phyloP scores from a whole-genome alignment of 2,797 vertebrate species.

The Falco berigora region DNA sequence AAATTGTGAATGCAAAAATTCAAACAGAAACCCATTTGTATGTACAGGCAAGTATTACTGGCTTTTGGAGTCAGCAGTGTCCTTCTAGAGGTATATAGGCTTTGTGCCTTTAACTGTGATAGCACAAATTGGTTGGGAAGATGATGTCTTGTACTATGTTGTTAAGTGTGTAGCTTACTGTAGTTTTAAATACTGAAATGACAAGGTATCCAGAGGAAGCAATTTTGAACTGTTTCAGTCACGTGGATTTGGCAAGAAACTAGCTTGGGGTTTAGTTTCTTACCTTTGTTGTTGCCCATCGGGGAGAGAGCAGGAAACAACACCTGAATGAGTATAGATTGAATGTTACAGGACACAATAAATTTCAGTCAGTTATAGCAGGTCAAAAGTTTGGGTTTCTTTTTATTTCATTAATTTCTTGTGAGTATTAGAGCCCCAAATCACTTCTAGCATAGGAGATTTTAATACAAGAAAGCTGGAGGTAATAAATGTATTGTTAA shows the following conservation, averaged over 20 bases:
- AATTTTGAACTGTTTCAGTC: not conserved
- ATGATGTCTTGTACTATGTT: not conserved
- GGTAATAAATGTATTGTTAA: not conserved
- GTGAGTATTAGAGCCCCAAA: not conserved
- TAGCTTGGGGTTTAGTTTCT: not conserved
- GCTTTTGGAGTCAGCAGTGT: not conserved
- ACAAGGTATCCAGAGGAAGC: not conserved
- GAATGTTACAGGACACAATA: not conserved
- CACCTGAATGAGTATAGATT: not conserved
- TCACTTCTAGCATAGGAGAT: not conserved
- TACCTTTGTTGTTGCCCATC: not conserved
- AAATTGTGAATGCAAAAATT: not conserved
- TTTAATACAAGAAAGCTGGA: not conserved
- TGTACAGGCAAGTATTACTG: not conserved
- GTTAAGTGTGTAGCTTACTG: not conserved
- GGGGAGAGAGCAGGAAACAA: not conserved
- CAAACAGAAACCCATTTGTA: not conserved
- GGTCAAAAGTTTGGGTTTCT: not conserved
- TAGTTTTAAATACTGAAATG: not conserved
- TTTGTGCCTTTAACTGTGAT: not conserved
- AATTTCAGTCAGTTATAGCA: not conserved
- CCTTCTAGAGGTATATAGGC: not conserved
- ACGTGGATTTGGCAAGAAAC: not conserved
- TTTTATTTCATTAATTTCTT: not conserved
- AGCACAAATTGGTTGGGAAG: not conserved